Evolutionary conservation across 2,888 invertebrate genomes (phyloP), one percentile per base, ranked within the genome.

Genomic region (Plebejus melissa): DNA sequence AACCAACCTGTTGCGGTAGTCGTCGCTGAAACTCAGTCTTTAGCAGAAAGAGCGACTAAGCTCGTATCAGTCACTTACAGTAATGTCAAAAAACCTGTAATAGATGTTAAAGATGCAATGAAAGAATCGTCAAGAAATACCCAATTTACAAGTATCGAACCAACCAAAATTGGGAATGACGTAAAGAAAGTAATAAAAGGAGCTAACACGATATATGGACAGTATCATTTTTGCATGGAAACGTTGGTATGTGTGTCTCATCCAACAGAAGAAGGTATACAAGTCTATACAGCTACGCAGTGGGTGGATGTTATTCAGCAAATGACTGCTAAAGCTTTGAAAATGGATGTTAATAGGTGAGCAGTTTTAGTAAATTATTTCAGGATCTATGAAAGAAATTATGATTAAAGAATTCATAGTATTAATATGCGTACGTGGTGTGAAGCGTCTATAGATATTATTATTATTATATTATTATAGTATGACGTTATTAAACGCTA

Each of bases 191-290:
- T 80, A 77, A 89, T 82, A 78, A 89, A 81, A 76, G 85, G 86
- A 11, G 81, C 77, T 1, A 80, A 82, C 60, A 81, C 83, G 5
- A 83, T 87, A 74, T 94, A 93, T 13, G 84, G 89, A 6, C 96
- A 96, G 82, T 95, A 95, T 81, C 96, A 96, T 82, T 95, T 94
- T 79, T 91, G 94, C 46, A 95, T 96, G 94, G 96, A 96, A 84
- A 94, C 95, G 0, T 94, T 95, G 74, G 89, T 89, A 7, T 94
- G 94, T 80, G 88, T 95, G 2, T 94, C 94, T 11, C 83, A 94
- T 46, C 96, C 96, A 0, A 88, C 87, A 2, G 96, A 96, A 83
- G 95, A 96, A 82, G 95, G 95, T 0, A 84, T 96, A 77, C 94
- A 95, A 74, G 93, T 96, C 0, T 94, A 91, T 80, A 85, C 94